A percentile compares a stretch with the other conserved stretches of the same genome.
These are phyloP conservation scores for Oceanodroma leucorhoa DNA, from an alignment of 2,797 vertebrate genomes.

Conservation along the genomic window DNA sequence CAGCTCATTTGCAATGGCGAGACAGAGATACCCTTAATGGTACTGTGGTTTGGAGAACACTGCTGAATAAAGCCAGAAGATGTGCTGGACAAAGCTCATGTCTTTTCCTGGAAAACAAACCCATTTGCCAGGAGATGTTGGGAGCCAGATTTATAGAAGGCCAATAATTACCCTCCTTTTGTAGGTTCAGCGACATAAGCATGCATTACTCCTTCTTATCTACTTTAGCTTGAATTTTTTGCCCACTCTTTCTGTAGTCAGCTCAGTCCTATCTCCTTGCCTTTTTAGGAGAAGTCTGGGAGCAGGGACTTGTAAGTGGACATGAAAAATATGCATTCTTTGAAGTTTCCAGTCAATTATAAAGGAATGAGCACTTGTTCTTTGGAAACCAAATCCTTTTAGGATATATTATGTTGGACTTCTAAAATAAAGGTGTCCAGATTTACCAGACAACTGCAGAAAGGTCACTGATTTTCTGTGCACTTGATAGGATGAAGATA, in stretches of 20 bases:
- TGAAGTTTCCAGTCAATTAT: background rate
- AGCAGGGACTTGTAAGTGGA: background rate
- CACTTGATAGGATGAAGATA: background rate
- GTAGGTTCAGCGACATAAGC: accelerated
- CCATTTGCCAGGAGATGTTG: background rate
- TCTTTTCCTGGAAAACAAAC: background rate
- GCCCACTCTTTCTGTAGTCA: background rate
- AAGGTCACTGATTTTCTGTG: background rate
- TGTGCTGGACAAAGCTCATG: background rate
- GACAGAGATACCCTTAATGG: background rate
- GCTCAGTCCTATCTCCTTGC: background rate
- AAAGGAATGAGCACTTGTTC: background rate
- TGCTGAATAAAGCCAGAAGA: background rate
- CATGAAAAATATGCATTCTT: background rate
- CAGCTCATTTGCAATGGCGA: background rate
- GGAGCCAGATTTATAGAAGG: background rate
- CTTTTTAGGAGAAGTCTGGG: background rate
- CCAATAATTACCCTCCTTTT: background rate
- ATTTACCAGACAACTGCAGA: background rate
- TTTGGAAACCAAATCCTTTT: background rate
- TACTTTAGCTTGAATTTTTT: background rate
- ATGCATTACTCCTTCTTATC: background rate
- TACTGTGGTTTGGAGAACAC: background rate
- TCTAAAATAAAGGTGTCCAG: background rate
- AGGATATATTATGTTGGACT: background rate